Base-by-base conservation (phyloP, 1,140 invertebrate genomes). In the Colletes latitarsis region DNA sequence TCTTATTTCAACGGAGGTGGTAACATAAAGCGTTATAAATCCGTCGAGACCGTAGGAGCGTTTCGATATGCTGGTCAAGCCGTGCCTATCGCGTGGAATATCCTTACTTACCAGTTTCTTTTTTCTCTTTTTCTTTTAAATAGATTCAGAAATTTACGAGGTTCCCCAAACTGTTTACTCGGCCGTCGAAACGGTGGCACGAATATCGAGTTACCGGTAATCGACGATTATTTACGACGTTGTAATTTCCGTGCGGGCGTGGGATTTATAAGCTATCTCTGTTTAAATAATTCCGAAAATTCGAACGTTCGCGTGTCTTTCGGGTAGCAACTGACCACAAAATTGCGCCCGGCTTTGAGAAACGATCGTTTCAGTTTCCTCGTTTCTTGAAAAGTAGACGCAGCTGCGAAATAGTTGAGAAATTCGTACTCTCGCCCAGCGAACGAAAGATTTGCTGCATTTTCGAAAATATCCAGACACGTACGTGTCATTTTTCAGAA, bases 91-190 rank as follows among this genome's bases (percentile, higher is more conserved):
- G 66, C 43, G 41, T 19, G 55, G 6, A 43, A 41, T 41, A 66
- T 49, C 60, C 14, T 64, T 70, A 30, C 8, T 64, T 62, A n/a
- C 39, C 60, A 39, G 21, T n/a, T 72, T 6, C 12, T 12, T 55
- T 67, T 21, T 66, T 49, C 39, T 66, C 10, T 49, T 49, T 49
- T 49, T 73, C 53, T 64, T 73, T 58, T 67, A 43, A 55, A 79
- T 73, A 72, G 70, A 79, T 66, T 5, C 30, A 14, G 19, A 73
- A 57, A 79, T 79, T 66, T 73, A 72, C 52, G 60, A 14, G 14
- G 41, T 30, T 55, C 53, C 30, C 17, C 6, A 3, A 39, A 10
- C 41, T 15, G 30, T 55, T 70, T 66, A 46, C 12, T 10, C 52
- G 14, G 12, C 6, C 39, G 6, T 14, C 39, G 15, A 52, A 64